phyloP scores from a whole-genome alignment of 2,113 vertebrate species.

The Myodes glareolus region DNA sequence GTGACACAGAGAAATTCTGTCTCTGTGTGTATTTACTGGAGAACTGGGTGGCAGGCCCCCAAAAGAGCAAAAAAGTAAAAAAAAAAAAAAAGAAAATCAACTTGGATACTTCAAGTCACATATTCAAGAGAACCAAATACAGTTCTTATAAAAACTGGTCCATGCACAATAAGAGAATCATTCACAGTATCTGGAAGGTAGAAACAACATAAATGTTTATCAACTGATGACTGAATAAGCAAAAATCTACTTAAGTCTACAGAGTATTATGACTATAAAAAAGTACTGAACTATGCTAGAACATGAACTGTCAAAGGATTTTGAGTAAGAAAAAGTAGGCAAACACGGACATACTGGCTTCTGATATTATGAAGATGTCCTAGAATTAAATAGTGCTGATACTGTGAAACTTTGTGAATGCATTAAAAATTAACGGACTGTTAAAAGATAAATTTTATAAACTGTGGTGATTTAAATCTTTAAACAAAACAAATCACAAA shows the following conservation, averaged over 20 bases:
- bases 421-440: not conserved
- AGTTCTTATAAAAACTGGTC: not conserved
- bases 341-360: not conserved
- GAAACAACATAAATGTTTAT: not conserved
- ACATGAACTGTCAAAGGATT: constrained; percentile 5
- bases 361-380: not conserved
- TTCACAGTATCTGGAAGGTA: not conserved
- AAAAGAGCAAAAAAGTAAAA: too few species aligned
- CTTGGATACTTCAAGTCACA: not conserved
- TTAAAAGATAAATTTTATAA: constrained; percentile 40
- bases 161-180: not conserved
- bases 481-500: not conserved
- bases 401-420: not conserved
- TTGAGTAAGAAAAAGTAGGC: constrained; percentile 3
- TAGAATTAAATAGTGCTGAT: constrained; percentile 21
- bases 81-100: too few species aligned
- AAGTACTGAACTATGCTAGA: not conserved
- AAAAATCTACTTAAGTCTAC: not conserved
- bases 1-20: too few species aligned
- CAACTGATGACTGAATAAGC: constrained; percentile 9
- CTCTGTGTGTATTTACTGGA: too few species aligned
- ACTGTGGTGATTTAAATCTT: not conserved
- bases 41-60: too few species aligned
- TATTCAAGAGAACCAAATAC: constrained; percentile 19
- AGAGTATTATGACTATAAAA: not conserved